Evolutionary conservation across 1,140 invertebrate species (phyloP).

Genomic region (Rhopalosiphum padi): DNA sequence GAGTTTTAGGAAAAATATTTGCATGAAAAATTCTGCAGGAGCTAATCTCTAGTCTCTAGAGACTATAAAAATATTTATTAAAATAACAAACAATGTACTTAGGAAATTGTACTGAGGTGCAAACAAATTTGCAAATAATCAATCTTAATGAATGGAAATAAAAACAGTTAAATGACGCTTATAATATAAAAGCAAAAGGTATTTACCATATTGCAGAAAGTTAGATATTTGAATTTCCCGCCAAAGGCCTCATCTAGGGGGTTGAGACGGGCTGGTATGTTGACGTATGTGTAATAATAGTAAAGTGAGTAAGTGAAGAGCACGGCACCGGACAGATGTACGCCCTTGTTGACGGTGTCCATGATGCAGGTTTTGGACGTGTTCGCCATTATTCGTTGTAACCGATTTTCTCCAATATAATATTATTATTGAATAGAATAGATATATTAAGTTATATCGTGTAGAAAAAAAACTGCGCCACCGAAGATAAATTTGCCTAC

Average conservation of each 20-base stretch:
- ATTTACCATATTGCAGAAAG: slow-evolving; percentile 84
- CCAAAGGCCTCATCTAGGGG: slow-evolving; percentile 66
- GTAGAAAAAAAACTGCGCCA: too few relatives aligned
- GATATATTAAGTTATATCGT: neutral
- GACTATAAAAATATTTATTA: neutral
- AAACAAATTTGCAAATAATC: neutral
- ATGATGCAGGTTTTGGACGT: neutral
- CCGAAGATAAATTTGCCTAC: neutral
- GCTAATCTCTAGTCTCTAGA: too few relatives aligned
- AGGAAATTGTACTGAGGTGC: neutral
- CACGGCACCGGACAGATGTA: slow-evolving; percentile 72
- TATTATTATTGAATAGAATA: neutral
- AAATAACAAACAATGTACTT: neutral
- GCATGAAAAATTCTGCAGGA: neutral
- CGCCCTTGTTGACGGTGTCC: slow-evolving; percentile 59
- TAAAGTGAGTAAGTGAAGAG: slow-evolving; percentile 69
- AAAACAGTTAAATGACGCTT: neutral
- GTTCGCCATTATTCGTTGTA: neutral
- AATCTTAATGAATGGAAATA: neutral
- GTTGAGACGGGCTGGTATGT: slow-evolving; percentile 68
- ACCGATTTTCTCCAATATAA: neutral
- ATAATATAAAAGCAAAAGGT: slow-evolving; percentile 50
- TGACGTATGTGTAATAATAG: slow-evolving; percentile 70
- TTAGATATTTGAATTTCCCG: slow-evolving; percentile 87
- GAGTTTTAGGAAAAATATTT: too few relatives aligned